These are phyloP conservation scores for Glandiceps talaboti DNA, from an alignment of 53 echinoderm and acorn worm genomes.

Conservation along the genomic window DNA sequence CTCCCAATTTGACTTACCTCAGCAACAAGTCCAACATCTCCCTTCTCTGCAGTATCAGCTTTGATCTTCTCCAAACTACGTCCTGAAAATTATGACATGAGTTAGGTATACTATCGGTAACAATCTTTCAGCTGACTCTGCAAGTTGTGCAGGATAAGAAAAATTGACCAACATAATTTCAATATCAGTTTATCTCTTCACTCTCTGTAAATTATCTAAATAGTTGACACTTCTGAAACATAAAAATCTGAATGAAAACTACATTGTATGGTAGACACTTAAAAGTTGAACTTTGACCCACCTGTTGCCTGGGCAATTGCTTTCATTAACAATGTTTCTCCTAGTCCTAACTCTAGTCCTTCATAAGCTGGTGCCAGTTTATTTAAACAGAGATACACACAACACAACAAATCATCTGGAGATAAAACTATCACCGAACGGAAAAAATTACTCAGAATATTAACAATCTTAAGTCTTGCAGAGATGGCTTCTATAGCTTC, in stretches of 20 bases:
- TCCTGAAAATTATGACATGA: too few relatives aligned
- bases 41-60: slow-evolving; percentile 63
- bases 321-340: slow-evolving; percentile 79
- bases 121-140: too few relatives aligned
- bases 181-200: too few relatives aligned
- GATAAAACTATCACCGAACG: slow-evolving; percentile 72
- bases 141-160: too few relatives aligned
- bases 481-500: slow-evolving; percentile 74
- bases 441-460: slow-evolving; percentile 69
- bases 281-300: too few relatives aligned
- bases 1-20: slow-evolving; percentile 28
- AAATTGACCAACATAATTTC: too few relatives aligned
- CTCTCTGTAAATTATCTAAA: too few relatives aligned
- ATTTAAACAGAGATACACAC: slow-evolving; percentile 85
- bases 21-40: slow-evolving; percentile 84
- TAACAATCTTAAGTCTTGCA: slow-evolving; percentile 66
- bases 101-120: too few relatives aligned
- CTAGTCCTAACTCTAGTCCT: slow-evolving; percentile 82
- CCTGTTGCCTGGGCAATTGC: slow-evolving; percentile 92
- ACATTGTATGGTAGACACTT: too few relatives aligned
- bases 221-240: too few relatives aligned
- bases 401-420: slow-evolving; percentile 62
- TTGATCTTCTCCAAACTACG: slow-evolving; percentile 63
- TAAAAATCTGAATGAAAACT: too few relatives aligned
- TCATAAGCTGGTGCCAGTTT: slow-evolving; percentile 96